phyloP scores from a whole-genome alignment of 2,888 invertebrate species.

The Stenichneumon culpator region DNA sequence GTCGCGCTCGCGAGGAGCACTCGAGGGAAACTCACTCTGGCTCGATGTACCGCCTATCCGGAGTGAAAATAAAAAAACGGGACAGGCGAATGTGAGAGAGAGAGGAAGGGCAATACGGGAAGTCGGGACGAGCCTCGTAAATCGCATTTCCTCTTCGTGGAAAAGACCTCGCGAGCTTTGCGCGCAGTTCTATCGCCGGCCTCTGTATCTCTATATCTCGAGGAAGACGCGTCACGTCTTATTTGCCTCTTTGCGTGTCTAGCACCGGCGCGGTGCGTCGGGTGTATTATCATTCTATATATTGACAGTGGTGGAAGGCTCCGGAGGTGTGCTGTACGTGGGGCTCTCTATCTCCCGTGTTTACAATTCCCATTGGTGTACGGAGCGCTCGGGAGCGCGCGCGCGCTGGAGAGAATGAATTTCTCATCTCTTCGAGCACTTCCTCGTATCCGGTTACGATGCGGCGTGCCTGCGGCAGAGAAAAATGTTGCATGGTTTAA shows the following conservation, averaged over 20 bases:
- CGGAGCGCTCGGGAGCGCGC: not conserved
- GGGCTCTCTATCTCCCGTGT: slow-evolving; percentile 29
- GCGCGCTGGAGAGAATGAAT: slow-evolving; percentile 49
- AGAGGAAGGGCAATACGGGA: slow-evolving; percentile 62
- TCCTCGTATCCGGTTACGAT: slow-evolving; percentile 52
- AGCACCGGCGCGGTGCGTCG: slow-evolving; percentile 25
- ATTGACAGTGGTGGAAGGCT: slow-evolving; percentile 50
- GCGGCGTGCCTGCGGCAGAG: not conserved
- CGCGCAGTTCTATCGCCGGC: not conserved
- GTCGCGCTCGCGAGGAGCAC: slow-evolving; percentile 63
- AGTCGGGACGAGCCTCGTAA: slow-evolving; percentile 59
- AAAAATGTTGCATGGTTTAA: not conserved
- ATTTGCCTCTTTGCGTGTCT: slow-evolving; percentile 53
- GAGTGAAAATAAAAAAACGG: slow-evolving; percentile 35
- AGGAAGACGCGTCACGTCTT: slow-evolving; percentile 52
- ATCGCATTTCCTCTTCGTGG: slow-evolving; percentile 65
- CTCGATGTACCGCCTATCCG: slow-evolving; percentile 32
- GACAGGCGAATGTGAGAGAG: slow-evolving; percentile 17
- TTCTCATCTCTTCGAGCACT: slow-evolving; percentile 56
- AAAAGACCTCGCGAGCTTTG: slow-evolving; percentile 47
- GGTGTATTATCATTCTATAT: slow-evolving; percentile 37
- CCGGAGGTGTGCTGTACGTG: slow-evolving; percentile 39
- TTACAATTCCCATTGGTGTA: slow-evolving; percentile 59
- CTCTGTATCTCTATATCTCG: slow-evolving; percentile 18
- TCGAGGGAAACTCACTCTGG: slow-evolving; percentile 60